Conservation (phyloP, 2,888 invertebrate genomes). For the Anoplius nigerrimus region DNA sequence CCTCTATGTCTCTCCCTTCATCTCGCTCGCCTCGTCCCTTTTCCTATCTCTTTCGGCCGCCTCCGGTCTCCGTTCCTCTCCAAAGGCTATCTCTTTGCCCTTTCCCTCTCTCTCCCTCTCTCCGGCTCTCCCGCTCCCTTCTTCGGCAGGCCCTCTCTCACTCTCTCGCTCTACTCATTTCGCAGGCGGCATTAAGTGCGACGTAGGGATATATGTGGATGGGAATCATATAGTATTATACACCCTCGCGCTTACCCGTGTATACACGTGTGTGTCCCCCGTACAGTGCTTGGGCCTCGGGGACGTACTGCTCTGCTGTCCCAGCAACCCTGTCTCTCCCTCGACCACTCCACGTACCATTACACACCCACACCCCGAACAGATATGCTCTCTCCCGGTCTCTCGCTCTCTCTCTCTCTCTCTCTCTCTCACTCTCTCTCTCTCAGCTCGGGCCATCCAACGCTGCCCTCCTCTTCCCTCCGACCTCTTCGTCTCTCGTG, state of each 20-base stretch:
- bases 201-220: constrained; percentile 51
- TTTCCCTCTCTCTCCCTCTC: constrained; percentile 16
- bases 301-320: constrained; percentile 50
- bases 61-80: neutral
- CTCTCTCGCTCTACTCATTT: constrained; percentile 53
- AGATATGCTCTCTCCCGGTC: constrained; percentile 21
- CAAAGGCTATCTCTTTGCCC: constrained; percentile 18
- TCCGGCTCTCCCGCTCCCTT: constrained; percentile 10
- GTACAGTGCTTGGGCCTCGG: constrained; percentile 50
- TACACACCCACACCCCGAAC: constrained; percentile 33
- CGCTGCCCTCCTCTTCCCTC: neutral
- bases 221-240: constrained; percentile 47
- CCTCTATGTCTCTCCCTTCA: constrained; percentile 13
- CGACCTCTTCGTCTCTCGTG: constrained; percentile 27
- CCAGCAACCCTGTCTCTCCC: constrained; percentile 41
- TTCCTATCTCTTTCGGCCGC: neutral
- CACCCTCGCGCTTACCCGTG: constrained; percentile 22
- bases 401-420: constrained; percentile 16
- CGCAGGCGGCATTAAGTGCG: constrained; percentile 58
- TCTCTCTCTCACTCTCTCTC: constrained; percentile 11
- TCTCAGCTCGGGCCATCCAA: constrained; percentile 13
- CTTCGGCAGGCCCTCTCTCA: constrained; percentile 8
- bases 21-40: constrained; percentile 13
- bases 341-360: constrained; percentile 39
- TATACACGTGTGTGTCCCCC: constrained; percentile 23